Base-by-base conservation (phyloP, 2,113 vertebrate genomes). In the Indicator indicator region DNA sequence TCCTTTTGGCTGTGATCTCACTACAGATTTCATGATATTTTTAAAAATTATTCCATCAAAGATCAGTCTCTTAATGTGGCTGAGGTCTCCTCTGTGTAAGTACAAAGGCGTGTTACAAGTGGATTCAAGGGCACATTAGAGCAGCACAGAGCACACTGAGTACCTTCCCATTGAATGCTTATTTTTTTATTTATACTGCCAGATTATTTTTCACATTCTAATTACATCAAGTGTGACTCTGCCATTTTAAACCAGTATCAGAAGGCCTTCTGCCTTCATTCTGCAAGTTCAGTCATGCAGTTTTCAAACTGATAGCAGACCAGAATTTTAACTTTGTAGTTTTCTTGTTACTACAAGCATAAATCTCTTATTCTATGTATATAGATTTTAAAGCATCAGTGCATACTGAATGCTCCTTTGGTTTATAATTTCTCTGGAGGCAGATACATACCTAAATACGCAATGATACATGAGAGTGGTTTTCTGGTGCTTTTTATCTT, bases 401-500 rank as follows among this genome's bases (percentile, higher is more conserved):
- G 83, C 20, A 86, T 3, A 65, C 16, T 33, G 56, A 86, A 69
- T 9, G 11, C 20, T 50, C 3, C 1, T 24, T 90, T 69, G 36
- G 40, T 12, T 92, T 18, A 12, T 74, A 89, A 64, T 44, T 44
- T 58, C 58, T 81, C 55, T 7, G 32, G 86, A 55, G 84, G 63
- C 62, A 93, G 83, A 96, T 93, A 98, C 98, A 96, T 98, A 99
- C 99, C 99, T 97, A 99, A 98, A 97, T 99, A 99, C 96, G 99
- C 99, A 97, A 99, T 98, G 93, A 99, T 98, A 95, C 98, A 99
- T 87, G 98, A 98, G 96, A 99, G 97, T 91, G 99, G 99, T 86
- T 99, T 99, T 97, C 99, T 98, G 94, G 98, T 97, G 62, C 98
- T 98, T 98, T 98, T 98, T 96, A 98, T 98, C 98, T 98, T 99